Evolutionary conservation across 1,140 invertebrate species (phyloP).

Genomic region (Contarinia nasturtii): DNA sequence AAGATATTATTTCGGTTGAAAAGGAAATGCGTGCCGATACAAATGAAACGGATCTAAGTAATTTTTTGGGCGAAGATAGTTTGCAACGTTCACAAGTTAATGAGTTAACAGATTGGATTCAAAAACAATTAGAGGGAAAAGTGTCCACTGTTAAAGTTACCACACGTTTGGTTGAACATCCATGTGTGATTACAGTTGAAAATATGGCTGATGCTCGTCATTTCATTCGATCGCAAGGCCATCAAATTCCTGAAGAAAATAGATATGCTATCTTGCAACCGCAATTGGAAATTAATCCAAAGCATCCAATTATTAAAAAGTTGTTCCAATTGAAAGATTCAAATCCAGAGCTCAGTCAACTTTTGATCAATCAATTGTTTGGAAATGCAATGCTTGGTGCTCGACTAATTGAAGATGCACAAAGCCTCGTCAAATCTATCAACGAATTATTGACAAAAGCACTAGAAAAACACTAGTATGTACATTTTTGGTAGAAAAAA

Average conservation of each 20-base stretch:
- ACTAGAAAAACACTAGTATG: conserved; percentile 52
- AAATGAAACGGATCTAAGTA: conserved; percentile 33
- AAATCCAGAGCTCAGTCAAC: conserved; percentile 62
- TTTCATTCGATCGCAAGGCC: conserved; percentile 77
- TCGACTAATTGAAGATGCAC: conserved; percentile 83
- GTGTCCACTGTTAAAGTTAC: conserved; percentile 61
- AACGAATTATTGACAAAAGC: conserved; percentile 72
- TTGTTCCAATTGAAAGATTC: conserved; percentile 48
- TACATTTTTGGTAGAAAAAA: not conserved
- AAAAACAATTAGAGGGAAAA: conserved; percentile 32
- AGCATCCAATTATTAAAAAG: conserved; percentile 83
- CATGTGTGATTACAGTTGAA: conserved; percentile 82
- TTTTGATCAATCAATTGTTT: conserved; percentile 67
- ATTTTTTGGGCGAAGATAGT: conserved; percentile 38
- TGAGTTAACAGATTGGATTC: conserved; percentile 54
- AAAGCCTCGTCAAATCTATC: conserved; percentile 61
- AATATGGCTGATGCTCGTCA: conserved; percentile 92
- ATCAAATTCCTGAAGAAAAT: conserved; percentile 68
- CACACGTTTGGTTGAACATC: conserved; percentile 66
- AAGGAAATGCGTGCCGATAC: conserved; percentile 75
- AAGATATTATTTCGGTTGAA: conserved; percentile 73
- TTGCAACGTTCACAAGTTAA: conserved; percentile 53
- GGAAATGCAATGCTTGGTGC: conserved; percentile 89
- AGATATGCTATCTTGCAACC: conserved; percentile 74
- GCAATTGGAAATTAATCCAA: conserved; percentile 82